Conservation (phyloP, 2,888 invertebrate species). For the Drosophila algonquin region DNA sequence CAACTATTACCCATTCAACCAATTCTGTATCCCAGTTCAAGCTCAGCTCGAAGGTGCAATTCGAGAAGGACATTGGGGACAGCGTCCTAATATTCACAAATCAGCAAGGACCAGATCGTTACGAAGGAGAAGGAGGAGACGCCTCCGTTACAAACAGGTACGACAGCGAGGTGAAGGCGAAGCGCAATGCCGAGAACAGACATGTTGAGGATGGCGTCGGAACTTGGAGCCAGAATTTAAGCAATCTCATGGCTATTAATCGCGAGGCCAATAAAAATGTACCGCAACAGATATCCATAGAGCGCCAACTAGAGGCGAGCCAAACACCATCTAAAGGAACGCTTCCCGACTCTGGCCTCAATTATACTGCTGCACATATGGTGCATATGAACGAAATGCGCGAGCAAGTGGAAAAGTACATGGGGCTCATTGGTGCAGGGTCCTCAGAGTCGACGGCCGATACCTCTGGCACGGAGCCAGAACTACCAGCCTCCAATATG, state of each 20-base stretch:
- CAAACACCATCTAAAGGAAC: constrained; percentile 51
- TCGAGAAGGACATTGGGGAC: constrained; percentile 79
- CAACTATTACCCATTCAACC: not conserved
- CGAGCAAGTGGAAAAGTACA: constrained; percentile 45
- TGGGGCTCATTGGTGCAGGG: constrained; percentile 39
- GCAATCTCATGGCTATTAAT: constrained; percentile 25
- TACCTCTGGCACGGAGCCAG: constrained; percentile 48
- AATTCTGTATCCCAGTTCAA: constrained; percentile 50
- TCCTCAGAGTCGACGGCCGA: constrained; percentile 20
- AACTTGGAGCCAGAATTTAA: constrained; percentile 31
- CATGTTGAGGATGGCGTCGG: constrained; percentile 38
- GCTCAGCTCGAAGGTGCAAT: constrained; percentile 67
- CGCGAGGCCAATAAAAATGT: constrained; percentile 40
- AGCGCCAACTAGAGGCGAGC: constrained; percentile 41
- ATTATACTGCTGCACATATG: not conserved
- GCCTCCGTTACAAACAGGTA: constrained; percentile 7
- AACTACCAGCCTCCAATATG: constrained; percentile 23
- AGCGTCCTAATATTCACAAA: constrained; percentile 43
- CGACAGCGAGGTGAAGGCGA: constrained; percentile 27
- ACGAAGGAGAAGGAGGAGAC: constrained; percentile 28
- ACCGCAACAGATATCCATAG: constrained; percentile 54
- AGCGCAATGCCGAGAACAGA: constrained; percentile 20
- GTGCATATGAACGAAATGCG: constrained; percentile 10
- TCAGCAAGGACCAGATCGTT: constrained; percentile 38
- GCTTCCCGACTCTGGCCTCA: not conserved